Conservation (phyloP, 2,113 vertebrate species). For the Siphamia tubifer region DNA sequence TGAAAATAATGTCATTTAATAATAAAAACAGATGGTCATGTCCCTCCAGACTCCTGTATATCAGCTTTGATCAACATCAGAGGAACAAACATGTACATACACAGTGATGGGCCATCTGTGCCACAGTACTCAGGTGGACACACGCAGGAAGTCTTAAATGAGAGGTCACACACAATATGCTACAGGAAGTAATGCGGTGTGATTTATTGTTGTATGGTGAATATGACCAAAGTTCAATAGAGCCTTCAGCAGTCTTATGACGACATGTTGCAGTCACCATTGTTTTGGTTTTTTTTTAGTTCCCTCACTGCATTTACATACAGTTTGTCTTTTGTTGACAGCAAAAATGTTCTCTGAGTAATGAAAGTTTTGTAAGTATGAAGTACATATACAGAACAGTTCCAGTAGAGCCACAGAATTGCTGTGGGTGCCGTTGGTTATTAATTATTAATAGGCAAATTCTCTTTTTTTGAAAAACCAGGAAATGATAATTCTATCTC, state of each 20-base stretch:
- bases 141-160: constrained; percentile 59
- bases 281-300: neutral
- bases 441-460: constrained; percentile 30
- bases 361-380: neutral
- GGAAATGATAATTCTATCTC: constrained; percentile 46
- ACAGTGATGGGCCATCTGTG: constrained; percentile 51
- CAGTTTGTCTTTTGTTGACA: neutral
- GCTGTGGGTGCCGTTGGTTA: neutral
- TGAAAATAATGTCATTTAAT: constrained; percentile 37
- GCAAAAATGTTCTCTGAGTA: neutral
- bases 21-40: constrained; percentile 48
- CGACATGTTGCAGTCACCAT: no score
- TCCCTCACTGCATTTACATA: neutral
- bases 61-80: constrained; percentile 60
- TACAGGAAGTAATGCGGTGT: constrained; percentile 41
- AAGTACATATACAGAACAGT: neutral
- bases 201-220: constrained; percentile 20
- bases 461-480: constrained; percentile 22
- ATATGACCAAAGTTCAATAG: neutral
- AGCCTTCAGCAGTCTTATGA: neutral
- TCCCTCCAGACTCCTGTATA: constrained; percentile 33
- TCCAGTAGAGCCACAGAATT: neutral
- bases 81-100: neutral
- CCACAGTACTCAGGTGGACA: constrained; percentile 51
- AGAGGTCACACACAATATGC: constrained; percentile 51